Evolutionary conservation across 2,797 vertebrate species (phyloP).

Genomic region (Delichon dasypus): DNA sequence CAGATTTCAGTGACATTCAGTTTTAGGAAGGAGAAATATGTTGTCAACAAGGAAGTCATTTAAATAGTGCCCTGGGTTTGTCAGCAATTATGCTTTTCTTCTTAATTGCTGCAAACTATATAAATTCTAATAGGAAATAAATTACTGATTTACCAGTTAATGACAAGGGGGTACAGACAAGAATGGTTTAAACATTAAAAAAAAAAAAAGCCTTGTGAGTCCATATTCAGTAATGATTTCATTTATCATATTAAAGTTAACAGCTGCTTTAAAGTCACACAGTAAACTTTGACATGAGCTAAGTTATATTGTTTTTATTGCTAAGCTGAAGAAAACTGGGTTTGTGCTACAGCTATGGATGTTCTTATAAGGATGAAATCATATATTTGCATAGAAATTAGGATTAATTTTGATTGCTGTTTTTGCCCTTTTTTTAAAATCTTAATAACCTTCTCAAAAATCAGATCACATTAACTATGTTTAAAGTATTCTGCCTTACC

Average conservation of each 20-base stretch:
- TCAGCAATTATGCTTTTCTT: conserved; percentile 85
- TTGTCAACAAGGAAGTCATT: conserved; percentile 87
- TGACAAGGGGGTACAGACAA: conserved; percentile 80
- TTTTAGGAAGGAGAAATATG: conserved; percentile 85
- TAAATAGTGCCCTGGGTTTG: conserved; percentile 85
- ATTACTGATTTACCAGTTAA: conserved; percentile 85
- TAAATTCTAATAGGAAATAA: conserved; percentile 87
- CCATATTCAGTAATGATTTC: conserved; percentile 75
- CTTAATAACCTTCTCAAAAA: background rate
- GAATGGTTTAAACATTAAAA: conserved; percentile 71
- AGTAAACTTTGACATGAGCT: conserved; percentile 74
- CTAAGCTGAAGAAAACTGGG: conserved; percentile 29
- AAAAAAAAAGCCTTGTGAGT: conserved; percentile 72
- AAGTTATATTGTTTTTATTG: conserved; percentile 47
- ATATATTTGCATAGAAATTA: background rate
- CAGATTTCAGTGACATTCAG: conserved; percentile 86
- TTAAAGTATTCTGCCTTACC: background rate
- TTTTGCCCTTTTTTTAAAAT: background rate
- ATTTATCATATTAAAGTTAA: conserved; percentile 73
- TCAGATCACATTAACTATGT: background rate
- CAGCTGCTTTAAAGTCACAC: conserved; percentile 71
- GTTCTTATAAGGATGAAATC: background rate
- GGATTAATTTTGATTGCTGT: background rate
- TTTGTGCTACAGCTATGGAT: background rate
- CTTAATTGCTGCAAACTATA: conserved; percentile 85